These are phyloP conservation scores for Cirrhinus mrigala DNA, from an alignment of 2,797 vertebrate genomes.

Conservation along the genomic window DNA sequence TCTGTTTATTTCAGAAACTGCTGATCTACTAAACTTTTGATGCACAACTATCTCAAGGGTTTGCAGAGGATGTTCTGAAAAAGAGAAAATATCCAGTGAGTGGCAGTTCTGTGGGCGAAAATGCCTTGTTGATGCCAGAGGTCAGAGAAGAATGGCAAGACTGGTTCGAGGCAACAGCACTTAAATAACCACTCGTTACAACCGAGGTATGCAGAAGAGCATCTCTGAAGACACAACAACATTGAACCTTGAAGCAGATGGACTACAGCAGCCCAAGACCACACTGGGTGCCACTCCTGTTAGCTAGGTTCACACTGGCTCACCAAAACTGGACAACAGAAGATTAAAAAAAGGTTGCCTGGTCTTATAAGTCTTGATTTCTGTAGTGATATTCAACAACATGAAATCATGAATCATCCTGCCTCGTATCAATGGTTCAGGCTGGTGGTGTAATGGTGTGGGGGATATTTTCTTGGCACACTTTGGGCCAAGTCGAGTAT, in stretches of 20 bases:
- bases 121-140: conserved; percentile 55
- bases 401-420: not conserved
- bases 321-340: not conserved
- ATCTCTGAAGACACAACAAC: not conserved
- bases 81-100: not conserved
- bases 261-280: not conserved
- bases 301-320: not conserved
- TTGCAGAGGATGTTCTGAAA: not conserved
- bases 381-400: not conserved
- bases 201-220: not conserved
- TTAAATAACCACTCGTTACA: not conserved
- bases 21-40: not conserved
- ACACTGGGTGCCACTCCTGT: not conserved
- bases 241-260: not conserved
- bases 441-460: not conserved
- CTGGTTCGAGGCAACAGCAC: conserved; percentile 2
- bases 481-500: not conserved
- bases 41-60: not conserved
- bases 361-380: not conserved
- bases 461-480: not conserved
- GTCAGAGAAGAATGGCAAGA: conserved; percentile 51
- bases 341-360: not conserved
- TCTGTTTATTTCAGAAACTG: not conserved
- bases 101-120: conserved; percentile 44
- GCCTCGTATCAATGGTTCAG: not conserved